These are phyloP conservation scores for Linepithema humile DNA, from an alignment of 1,140 invertebrate genomes.

Conservation along the genomic window DNA sequence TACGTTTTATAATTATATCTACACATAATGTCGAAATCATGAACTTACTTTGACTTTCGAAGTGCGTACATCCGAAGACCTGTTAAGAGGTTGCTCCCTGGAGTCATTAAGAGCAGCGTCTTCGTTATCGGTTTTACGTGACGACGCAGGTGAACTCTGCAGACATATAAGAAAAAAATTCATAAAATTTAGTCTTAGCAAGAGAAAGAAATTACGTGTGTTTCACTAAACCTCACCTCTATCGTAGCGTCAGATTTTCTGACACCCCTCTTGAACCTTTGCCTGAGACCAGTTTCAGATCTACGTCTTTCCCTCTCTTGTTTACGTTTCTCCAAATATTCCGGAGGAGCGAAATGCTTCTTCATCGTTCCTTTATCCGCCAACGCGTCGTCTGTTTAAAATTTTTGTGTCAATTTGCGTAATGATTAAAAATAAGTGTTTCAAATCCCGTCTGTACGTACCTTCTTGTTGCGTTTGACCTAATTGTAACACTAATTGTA, in stretches of 20 bases:
- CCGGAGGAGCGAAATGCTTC: conserved; percentile 91
- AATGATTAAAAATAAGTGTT: neutral
- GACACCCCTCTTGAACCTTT: conserved; percentile 83
- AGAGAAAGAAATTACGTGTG: neutral
- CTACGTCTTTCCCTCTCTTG: conserved; percentile 89
- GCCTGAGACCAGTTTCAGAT: conserved; percentile 87
- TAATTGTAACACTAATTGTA: conserved; percentile 96
- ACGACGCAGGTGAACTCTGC: conserved; percentile 78
- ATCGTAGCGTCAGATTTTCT: conserved; percentile 82
- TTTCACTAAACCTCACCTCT: conserved; percentile 77
- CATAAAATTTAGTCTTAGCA: neutral
- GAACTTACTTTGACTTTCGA: conserved; percentile 80
- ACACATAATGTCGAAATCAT: no score
- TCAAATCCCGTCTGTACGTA: conserved; percentile 68
- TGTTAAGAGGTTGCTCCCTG: conserved; percentile 79
- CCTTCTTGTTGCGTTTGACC: conserved; percentile 91
- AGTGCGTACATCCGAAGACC: conserved; percentile 77
- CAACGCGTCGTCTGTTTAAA: conserved; percentile 66
- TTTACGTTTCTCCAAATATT: conserved; percentile 93
- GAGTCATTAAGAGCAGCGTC: conserved; percentile 75
- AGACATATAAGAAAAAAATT: neutral
- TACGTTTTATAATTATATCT: neutral
- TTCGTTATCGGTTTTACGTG: conserved; percentile 75
- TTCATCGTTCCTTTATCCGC: conserved; percentile 86
- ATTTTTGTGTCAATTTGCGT: neutral